Evolutionary conservation across 1,140 invertebrate species (phyloP), one percentile per base, ranked within the genome.

Genomic region (Neodiprion lecontei): DNA sequence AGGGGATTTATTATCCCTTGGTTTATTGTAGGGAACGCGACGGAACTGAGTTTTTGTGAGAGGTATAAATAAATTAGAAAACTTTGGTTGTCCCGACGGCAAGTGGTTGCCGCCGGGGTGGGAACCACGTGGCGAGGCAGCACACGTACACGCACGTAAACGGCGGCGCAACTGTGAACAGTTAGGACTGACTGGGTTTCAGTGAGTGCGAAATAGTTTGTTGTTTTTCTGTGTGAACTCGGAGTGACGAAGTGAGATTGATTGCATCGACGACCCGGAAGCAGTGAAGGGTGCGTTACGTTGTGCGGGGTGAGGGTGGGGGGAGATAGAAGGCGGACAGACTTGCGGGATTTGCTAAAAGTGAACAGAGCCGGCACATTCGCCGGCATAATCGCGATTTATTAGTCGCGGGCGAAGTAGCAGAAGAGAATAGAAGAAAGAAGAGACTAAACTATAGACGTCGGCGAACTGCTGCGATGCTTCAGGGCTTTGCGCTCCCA

Each of bases 401-500:
- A 21, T 21, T 21, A 21, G 11, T 14, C 53, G 11, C 53, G 53
- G 53, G 53, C 11, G 53, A 61, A 5, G 53, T 7, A 17, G 53
- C 4, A 17, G n/a, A 61, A 12, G 28, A 40, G 28, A 40, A 40
- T 2, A 40, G 28, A 40, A 40, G 1, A 40, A 1, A 40, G 28
- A 40, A 40, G 28, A 40, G 28, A 40, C 28, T 40, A 40, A 40
- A 40, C 28, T 5, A 69, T 40, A 4, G 14, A 66, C 21, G 21
- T 40, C 28, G 28, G 28, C 28, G 28, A 40, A 40, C 53, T 69
- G 79, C 80, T 85, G 85, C 86, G 81, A 88, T 88, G 87, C 86
- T 84, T 79, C 87, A 83, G 77, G 80, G 76, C 84, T 87, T 82
- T 77, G 11, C 53, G 11, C 11, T 61, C 11, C 53, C 69, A n/a